These are phyloP conservation scores for Denticeps clupeoides DNA, from an alignment of 2,797 vertebrate genomes.

Conservation along the genomic window DNA sequence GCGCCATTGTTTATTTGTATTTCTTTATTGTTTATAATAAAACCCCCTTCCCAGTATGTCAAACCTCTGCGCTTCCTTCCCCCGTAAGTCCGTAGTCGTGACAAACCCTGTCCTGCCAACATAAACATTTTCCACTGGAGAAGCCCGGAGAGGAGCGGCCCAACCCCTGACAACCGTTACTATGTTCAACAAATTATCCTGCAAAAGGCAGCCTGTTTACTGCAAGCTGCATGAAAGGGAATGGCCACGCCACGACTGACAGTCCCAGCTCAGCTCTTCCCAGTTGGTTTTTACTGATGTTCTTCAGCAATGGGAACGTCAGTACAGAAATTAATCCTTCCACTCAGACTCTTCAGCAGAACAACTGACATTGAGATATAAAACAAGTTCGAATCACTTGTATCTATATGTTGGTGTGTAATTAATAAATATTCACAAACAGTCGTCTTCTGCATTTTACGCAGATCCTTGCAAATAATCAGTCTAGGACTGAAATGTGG, in stretches of 20 bases:
- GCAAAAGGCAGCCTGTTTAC: constrained; percentile 39
- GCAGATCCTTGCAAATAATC: no score
- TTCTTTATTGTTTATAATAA: no score
- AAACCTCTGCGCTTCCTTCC: no score
- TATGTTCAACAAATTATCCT: constrained; percentile 61
- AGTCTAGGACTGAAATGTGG: no score
- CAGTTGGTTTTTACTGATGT: constrained; percentile 35
- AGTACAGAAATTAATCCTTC: constrained; percentile 16
- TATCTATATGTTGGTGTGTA: no score
- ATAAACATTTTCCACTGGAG: constrained; percentile 41
- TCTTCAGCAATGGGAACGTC: constrained; percentile 24
- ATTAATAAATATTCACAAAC: no score
- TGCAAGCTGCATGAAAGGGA: constrained; percentile 37
- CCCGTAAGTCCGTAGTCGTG: no score
- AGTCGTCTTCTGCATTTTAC: no score
- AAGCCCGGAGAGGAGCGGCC: constrained; percentile 33
- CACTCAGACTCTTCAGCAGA: constrained; percentile 16
- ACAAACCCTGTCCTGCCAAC: constrained; percentile 46
- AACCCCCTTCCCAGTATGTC: no score
- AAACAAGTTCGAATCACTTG: no score
- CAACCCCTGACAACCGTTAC: constrained; percentile 58
- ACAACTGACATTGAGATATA: no score
- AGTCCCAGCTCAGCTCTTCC: constrained; percentile 26
- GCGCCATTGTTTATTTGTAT: no score
- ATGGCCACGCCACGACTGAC: constrained; percentile 35